Conservation (phyloP, 2,113 vertebrate genomes). For the Phoxinus phoxinus region DNA sequence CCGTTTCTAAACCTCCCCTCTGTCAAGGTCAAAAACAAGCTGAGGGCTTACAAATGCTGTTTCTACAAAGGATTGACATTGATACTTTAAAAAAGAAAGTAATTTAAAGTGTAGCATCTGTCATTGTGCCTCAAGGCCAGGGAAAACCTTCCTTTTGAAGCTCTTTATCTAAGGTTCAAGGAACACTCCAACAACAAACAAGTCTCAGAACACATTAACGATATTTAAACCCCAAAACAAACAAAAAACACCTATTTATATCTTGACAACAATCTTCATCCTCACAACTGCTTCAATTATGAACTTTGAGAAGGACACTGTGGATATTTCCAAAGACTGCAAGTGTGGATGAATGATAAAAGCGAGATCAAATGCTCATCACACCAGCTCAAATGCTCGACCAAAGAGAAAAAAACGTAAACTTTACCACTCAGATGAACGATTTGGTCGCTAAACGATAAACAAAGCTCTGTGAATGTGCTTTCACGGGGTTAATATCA, state of each 20-base stretch:
- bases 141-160: neutral
- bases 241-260: neutral
- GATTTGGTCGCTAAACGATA: neutral
- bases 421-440: neutral
- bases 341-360: neutral
- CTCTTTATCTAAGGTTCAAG: neutral
- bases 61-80: neutral
- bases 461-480: neutral
- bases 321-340: neutral
- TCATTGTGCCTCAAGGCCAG: neutral
- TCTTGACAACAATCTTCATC: neutral
- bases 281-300: neutral
- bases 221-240: neutral
- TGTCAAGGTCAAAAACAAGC: slow-evolving; percentile 23
- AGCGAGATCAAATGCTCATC: too few relatives aligned
- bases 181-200: neutral
- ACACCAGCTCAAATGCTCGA: neutral
- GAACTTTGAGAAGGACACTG: neutral
- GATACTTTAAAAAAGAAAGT: neutral
- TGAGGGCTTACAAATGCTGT: neutral
- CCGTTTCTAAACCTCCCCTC: slow-evolving; percentile 18
- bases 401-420: neutral
- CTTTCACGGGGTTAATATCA: neutral
- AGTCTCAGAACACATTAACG: neutral
- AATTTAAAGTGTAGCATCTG: neutral